A percentile compares a stretch with the other conserved stretches of the same genome.
Conservation (phyloP, 2,888 invertebrate species). For the Phyto melanocephala region DNA sequence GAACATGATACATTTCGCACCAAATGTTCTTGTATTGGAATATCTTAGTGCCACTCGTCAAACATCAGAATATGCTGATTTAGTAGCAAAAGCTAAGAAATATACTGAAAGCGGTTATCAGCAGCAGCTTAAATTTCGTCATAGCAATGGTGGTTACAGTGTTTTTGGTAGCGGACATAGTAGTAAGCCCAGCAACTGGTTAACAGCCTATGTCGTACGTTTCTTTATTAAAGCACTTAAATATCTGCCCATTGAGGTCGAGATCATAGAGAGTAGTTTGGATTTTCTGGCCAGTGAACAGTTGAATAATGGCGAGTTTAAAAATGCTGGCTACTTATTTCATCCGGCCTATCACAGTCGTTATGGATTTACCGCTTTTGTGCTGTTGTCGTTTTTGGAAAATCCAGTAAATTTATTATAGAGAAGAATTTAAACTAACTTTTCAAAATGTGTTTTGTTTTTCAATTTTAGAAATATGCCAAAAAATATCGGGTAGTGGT, state of each 20-base stretch:
- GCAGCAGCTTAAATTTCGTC: constrained; percentile 85
- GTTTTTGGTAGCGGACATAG: constrained; percentile 84
- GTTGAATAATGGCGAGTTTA: constrained; percentile 86
- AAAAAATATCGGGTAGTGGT: constrained; percentile 81
- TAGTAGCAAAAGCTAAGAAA: constrained; percentile 71
- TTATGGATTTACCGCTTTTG: constrained; percentile 87
- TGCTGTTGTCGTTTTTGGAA: constrained; percentile 86
- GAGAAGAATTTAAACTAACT: no score
- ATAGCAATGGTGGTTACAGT: constrained; percentile 86
- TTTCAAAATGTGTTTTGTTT: no score
- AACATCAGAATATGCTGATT: not conserved
- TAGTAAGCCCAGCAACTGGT: constrained; percentile 84
- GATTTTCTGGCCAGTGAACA: constrained; percentile 85
- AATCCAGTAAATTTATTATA: constrained; percentile 70
- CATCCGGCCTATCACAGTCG: constrained; percentile 82
- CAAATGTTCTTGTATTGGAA: constrained; percentile 10
- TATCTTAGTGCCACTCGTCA: constrained; percentile 77
- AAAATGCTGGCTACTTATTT: constrained; percentile 84
- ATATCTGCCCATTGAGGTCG: constrained; percentile 84
- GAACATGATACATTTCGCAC: constrained; percentile 81
- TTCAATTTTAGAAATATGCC: constrained; percentile 16
- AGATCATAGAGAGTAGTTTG: constrained; percentile 83
- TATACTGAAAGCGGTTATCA: constrained; percentile 83
- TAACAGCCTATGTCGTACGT: constrained; percentile 89
- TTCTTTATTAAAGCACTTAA: constrained; percentile 85